These are phyloP conservation scores for Leucoraja ocellata DNA, from an alignment of 2,797 vertebrate species.

Conservation along the genomic window DNA sequence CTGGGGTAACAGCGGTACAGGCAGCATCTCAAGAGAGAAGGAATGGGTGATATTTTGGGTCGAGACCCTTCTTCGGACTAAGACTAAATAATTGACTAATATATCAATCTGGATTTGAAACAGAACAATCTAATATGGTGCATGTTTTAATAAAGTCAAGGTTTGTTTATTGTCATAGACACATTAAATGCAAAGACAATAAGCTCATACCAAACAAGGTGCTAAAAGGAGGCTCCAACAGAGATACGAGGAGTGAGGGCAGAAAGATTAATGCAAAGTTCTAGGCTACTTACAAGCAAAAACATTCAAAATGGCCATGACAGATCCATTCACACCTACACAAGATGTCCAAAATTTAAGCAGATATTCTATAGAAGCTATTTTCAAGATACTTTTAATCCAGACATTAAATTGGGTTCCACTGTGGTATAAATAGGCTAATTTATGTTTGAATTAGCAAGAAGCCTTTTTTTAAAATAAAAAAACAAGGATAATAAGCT, in stretches of 20 bases:
- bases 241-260: background rate
- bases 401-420: background rate
- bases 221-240: background rate
- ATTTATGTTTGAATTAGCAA: conserved; percentile 5
- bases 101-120: background rate
- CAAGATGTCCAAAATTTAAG: background rate
- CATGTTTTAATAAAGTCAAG: background rate
- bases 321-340: background rate
- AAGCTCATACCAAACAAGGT: background rate
- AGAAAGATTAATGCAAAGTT: conserved; percentile 13
- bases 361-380: background rate
- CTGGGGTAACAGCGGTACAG: too few relatives aligned
- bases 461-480: background rate
- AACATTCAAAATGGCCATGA: background rate
- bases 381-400: conserved; percentile 28
- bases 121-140: background rate
- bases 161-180: too few relatives aligned
- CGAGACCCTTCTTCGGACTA: too few relatives aligned
- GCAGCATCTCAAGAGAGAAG: too few relatives aligned
- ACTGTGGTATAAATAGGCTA: background rate
- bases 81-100: background rate
- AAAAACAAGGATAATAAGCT: background rate
- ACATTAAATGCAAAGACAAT: background rate
- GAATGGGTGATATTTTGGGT: too few relatives aligned
- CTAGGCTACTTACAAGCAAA: background rate